A percentile compares a stretch with the other conserved stretches of the same genome.
These are phyloP conservation scores for Sorex araneus DNA, from an alignment of 2,113 vertebrate genomes.

Conservation along the genomic window DNA sequence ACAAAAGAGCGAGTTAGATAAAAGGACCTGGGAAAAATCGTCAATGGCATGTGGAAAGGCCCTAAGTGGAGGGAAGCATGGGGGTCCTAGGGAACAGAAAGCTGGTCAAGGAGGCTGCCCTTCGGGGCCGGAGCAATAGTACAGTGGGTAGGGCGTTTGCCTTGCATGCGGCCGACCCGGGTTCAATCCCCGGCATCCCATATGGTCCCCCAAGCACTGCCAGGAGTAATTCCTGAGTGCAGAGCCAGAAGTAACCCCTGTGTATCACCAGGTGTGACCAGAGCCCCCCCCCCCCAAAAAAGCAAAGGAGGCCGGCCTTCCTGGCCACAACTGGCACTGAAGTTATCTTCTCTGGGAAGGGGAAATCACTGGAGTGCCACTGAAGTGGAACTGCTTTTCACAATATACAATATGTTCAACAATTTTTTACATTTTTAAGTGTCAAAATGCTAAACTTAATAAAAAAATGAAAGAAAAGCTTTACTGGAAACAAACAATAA, in stretches of 20 bases:
- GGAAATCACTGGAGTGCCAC: neutral
- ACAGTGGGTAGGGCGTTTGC: too few relatives aligned
- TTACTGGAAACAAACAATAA: too few relatives aligned
- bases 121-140: too few relatives aligned
- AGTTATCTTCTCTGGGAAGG: slow-evolving; percentile 1
- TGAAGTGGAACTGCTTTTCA: slow-evolving; percentile 23
- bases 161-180: too few relatives aligned
- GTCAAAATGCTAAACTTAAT: too few relatives aligned
- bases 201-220: too few relatives aligned
- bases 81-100: neutral
- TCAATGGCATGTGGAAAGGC: slow-evolving; percentile 24
- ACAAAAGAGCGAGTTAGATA: slow-evolving; percentile 25
- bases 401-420: slow-evolving; percentile 39
- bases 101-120: neutral
- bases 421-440: neutral
- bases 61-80: neutral
- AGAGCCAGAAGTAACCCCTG: too few relatives aligned
- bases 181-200: too few relatives aligned
- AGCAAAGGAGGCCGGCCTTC: neutral
- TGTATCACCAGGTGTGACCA: too few relatives aligned
- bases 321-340: neutral
- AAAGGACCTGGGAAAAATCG: neutral
- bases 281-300: too few relatives aligned
- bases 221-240: too few relatives aligned
- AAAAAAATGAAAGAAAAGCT: too few relatives aligned